phyloP scores from a whole-genome alignment of 2,797 vertebrate genomes.

The Pygocentrus nattereri region DNA sequence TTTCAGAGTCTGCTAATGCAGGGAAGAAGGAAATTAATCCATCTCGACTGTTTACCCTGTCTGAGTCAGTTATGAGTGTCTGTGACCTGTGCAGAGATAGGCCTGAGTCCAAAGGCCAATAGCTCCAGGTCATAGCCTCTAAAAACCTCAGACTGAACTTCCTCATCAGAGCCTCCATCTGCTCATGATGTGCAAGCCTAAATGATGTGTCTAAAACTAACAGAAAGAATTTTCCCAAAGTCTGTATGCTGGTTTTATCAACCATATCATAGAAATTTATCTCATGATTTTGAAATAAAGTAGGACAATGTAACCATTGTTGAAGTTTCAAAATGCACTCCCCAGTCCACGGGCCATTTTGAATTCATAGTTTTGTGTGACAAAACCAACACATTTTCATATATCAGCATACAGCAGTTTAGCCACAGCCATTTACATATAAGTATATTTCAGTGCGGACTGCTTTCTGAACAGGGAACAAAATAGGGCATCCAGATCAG shows the following conservation, averaged over 20 bases:
- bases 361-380: too few relatives aligned
- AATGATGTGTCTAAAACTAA: background rate
- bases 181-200: background rate
- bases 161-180: background rate
- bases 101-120: slow-evolving; percentile 23
- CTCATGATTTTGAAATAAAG: too few relatives aligned
- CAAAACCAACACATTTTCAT: too few relatives aligned
- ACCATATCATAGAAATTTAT: background rate
- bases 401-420: too few relatives aligned
- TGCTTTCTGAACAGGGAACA: too few relatives aligned
- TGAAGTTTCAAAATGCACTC: too few relatives aligned
- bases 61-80: slow-evolving; percentile 37
- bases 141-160: background rate
- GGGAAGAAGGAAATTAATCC: slow-evolving; percentile 64
- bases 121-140: background rate
- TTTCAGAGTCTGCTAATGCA: slow-evolving; percentile 49
- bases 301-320: too few relatives aligned
- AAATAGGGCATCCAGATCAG: too few relatives aligned
- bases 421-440: too few relatives aligned
- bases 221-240: background rate
- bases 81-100: slow-evolving; percentile 16
- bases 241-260: background rate
- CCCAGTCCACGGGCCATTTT: too few relatives aligned
- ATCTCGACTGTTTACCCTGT: slow-evolving; percentile 62
- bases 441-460: too few relatives aligned